Conservation (phyloP, 1,140 invertebrate species). For the Drosophila tani region DNA sequence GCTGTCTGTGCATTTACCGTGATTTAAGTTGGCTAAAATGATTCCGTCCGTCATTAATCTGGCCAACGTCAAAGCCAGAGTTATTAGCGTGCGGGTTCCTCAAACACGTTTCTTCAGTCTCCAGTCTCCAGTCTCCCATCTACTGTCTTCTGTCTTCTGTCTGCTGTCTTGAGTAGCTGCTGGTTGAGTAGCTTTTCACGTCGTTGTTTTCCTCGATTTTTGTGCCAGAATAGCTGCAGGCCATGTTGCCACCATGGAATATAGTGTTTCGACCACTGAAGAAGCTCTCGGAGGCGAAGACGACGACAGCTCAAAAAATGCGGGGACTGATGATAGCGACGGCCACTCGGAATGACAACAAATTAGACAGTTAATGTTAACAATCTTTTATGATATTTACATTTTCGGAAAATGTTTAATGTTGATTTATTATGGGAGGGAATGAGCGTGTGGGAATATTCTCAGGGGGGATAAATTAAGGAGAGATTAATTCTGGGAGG, state of each 20-base stretch:
- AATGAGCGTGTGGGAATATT: slow-evolving; percentile 26
- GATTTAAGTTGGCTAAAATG: slow-evolving; percentile 80
- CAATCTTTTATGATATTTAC: slow-evolving; percentile 82
- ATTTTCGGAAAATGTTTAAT: slow-evolving; percentile 70
- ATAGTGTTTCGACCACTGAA: slow-evolving; percentile 57
- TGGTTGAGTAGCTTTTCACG: slow-evolving; percentile 49
- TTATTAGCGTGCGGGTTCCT: slow-evolving; percentile 75
- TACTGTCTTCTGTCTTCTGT: background rate
- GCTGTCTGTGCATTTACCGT: slow-evolving; percentile 31
- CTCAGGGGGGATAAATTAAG: background rate
- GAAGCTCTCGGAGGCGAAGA: slow-evolving; percentile 60
- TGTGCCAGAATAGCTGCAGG: slow-evolving; percentile 65
- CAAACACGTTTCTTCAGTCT: slow-evolving; percentile 69
- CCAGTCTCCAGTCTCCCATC: background rate
- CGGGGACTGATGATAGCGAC: slow-evolving; percentile 44
- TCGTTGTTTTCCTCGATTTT: slow-evolving; percentile 35
- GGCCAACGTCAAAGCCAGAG: slow-evolving; percentile 69
- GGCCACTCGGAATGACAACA: slow-evolving; percentile 71
- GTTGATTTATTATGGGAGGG: slow-evolving; percentile 47
- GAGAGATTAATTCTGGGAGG: slow-evolving; percentile 19
- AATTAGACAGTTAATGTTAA: slow-evolving; percentile 83
- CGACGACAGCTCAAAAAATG: slow-evolving; percentile 41
- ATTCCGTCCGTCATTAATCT: slow-evolving; percentile 80
- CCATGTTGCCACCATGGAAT: slow-evolving; percentile 53
- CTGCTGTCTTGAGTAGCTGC: slow-evolving; percentile 4